phyloP scores from a whole-genome alignment of 2,113 vertebrate species.

The Delphinus delphis region DNA sequence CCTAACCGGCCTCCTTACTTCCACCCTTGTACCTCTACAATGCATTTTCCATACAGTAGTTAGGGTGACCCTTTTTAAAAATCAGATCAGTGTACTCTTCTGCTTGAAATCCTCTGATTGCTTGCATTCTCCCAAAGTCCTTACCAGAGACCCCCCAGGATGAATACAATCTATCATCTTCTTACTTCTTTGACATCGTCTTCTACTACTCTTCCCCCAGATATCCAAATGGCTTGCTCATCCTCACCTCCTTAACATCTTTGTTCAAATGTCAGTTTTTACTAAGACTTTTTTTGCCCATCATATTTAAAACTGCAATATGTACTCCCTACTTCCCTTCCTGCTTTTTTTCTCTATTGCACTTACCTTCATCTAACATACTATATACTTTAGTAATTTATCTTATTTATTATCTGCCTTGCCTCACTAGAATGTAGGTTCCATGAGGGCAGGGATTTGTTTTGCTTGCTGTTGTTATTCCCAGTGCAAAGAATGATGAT shows the following conservation, averaged over 20 bases:
- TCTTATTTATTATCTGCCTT: not conserved
- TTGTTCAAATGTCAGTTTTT: constrained; percentile 6
- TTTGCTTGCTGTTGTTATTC: not conserved
- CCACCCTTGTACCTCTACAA: not conserved
- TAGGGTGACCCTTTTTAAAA: not conserved
- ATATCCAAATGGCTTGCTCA: not conserved
- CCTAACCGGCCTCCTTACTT: not conserved
- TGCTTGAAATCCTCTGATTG: not conserved
- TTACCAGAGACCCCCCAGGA: not conserved
- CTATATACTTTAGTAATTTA: not conserved
- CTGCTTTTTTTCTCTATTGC: not conserved
- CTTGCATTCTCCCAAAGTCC: not conserved
- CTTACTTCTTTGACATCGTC: not conserved
- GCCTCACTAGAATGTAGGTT: not conserved
- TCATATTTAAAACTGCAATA: not conserved
- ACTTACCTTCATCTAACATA: not conserved
- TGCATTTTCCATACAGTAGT: not conserved
- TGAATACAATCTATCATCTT: not conserved
- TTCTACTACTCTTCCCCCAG: not conserved
- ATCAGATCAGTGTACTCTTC: not conserved
- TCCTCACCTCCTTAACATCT: not conserved
- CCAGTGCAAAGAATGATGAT: not conserved
- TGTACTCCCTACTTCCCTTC: not conserved
- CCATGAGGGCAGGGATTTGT: not conserved
- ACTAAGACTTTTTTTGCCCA: not conserved